These are phyloP conservation scores for Heliocidaris tuberculata DNA, from an alignment of 35 echinoderm and acorn worm genomes.

Conservation along the genomic window DNA sequence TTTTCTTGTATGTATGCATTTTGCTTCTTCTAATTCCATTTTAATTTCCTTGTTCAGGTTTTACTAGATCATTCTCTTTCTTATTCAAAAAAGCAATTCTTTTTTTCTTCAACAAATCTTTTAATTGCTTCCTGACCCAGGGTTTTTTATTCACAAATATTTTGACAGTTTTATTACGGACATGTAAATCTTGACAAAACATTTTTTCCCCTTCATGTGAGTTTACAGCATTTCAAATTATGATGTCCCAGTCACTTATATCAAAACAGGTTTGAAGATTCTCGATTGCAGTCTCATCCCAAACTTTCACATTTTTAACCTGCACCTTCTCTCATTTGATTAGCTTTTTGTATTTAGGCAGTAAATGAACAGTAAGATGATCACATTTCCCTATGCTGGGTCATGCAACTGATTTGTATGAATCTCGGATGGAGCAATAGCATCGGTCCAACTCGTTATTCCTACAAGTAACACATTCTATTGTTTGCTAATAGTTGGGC, in stretches of 20 bases:
- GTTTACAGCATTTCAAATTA: neutral
- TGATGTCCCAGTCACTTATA: neutral
- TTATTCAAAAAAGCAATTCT: neutral
- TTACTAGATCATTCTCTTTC: neutral
- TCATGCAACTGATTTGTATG: neutral
- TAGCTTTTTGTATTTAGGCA: neutral
- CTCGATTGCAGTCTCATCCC: neutral
- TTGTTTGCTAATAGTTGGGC: no score
- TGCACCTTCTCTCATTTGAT: neutral
- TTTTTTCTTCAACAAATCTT: constrained; percentile 8
- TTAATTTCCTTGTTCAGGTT: constrained; percentile 13
- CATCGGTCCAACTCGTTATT: constrained; percentile 2
- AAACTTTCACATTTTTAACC: neutral
- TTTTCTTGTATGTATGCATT: neutral
- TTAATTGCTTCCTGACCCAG: neutral
- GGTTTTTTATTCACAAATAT: neutral
- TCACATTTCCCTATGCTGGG: neutral
- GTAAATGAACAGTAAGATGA: neutral
- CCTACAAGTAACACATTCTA: no score
- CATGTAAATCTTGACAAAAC: neutral
- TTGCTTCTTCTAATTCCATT: neutral
- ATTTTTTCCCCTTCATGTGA: neutral
- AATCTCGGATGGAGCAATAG: neutral
- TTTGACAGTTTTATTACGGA: neutral
- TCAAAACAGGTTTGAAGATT: constrained; percentile 15